Evolutionary conservation across 2,797 vertebrate species (phyloP).

Genomic region (Orientallactaga sibirica): DNA sequence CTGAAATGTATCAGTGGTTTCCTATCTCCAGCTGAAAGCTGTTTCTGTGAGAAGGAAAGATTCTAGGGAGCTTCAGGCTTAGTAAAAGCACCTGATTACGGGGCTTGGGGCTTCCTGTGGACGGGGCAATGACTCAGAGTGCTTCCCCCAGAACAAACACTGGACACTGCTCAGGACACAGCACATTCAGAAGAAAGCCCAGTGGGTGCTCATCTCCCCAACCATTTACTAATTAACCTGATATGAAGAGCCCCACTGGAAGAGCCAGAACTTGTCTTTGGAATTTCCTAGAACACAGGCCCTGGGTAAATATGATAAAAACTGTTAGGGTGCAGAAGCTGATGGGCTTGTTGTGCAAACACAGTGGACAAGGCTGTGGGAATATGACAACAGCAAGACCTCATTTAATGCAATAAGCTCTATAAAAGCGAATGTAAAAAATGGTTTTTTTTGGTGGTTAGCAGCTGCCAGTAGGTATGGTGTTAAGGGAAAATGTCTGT

Average conservation of each 20-base stretch:
- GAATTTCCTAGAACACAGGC: background rate
- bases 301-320: background rate
- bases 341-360: background rate
- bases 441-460: background rate
- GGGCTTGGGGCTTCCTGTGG: background rate
- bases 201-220: background rate
- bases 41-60: background rate
- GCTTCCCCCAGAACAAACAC: conserved; percentile 47
- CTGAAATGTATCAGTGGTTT: background rate
- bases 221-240: background rate
- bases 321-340: background rate
- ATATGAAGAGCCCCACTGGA: background rate
- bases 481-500: conserved; percentile 36
- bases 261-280: background rate
- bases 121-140: background rate
- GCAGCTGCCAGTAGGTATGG: background rate
- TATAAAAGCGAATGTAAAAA: background rate
- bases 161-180: background rate
- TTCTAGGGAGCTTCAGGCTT: background rate
- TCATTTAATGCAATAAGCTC: conserved; percentile 1
- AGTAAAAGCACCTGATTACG: conserved; percentile 25
- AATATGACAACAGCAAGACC: background rate
- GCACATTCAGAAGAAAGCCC: background rate
- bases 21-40: background rate
- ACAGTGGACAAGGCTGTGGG: background rate